Evolutionary conservation across 1,140 invertebrate genomes (phyloP).

Genomic region (Drosophila melanogaster): DNA sequence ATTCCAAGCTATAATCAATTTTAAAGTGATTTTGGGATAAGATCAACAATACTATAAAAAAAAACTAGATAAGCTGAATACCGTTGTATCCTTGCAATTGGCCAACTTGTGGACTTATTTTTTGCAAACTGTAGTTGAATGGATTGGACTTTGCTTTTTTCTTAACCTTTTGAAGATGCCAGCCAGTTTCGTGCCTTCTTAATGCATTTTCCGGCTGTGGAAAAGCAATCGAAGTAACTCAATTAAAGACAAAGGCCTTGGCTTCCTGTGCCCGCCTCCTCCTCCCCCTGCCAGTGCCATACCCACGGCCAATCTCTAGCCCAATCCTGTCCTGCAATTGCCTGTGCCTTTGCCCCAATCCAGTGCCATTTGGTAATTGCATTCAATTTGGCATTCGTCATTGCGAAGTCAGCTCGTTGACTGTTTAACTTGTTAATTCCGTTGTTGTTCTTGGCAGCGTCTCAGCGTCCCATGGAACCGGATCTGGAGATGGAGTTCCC

Average conservation of each 20-base stretch:
- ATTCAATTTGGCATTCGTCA: slow-evolving; percentile 64
- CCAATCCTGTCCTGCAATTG: slow-evolving; percentile 12
- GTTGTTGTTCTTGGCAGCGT: slow-evolving; percentile 68
- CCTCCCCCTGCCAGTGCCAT: too few relatives aligned
- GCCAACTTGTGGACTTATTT: background rate
- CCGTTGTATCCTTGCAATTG: background rate
- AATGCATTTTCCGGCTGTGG: slow-evolving; percentile 38
- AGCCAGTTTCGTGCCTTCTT: background rate
- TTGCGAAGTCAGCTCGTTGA: slow-evolving; percentile 61
- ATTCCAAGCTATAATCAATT: too few relatives aligned
- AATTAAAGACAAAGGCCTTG: slow-evolving; percentile 52
- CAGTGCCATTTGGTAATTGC: slow-evolving; percentile 56
- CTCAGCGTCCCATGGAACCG: background rate
- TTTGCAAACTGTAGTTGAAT: background rate
- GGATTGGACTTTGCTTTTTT: background rate
- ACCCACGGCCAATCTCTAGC: too few relatives aligned
- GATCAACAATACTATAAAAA: too few relatives aligned
- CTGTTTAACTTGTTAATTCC: slow-evolving; percentile 80
- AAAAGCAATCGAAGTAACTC: slow-evolving; percentile 69
- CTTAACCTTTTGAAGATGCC: background rate
- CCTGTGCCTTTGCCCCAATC: background rate
- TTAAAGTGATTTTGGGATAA: too few relatives aligned
- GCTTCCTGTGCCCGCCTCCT: background rate
- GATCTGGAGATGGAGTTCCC: slow-evolving; percentile 2
- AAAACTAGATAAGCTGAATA: too few relatives aligned